Base-by-base conservation (phyloP, 2,797 vertebrate genomes). In the Tolypeutes matacus region DNA sequence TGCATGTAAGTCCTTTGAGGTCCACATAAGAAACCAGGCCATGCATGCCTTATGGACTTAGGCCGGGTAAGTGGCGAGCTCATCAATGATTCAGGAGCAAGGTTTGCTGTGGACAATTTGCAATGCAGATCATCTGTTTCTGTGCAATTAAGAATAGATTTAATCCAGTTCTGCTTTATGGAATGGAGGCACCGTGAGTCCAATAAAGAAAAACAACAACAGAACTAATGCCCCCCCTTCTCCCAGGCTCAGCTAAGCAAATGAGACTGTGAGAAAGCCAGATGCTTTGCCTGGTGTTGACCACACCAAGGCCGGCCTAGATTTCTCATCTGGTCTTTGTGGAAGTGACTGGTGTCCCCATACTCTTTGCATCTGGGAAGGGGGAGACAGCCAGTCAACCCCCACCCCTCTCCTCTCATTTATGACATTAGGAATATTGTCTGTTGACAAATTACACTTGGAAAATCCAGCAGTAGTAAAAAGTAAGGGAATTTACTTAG, bases 111-210 rank as follows among this genome's bases (percentile, higher is more conserved):
- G 89, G 65, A 94, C 86, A 58, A 60, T 95, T 89, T 92, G 62
- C 83, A 95, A 88, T 46, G 31, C 83, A 91, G 86, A 96, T 94
- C 86, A 85, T 84, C 96, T 93, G 80, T 96, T 76, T 80, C 80
- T 73, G 31, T 67, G 17, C 87, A 95, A 94, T 96, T 91, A 95
- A 46, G 72, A 89, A 29, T 91, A 89, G 80, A 87, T 69, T 87
- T 67, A 75, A 77, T 62, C 76, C 70, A 58, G 77, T 92, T 96
- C 88, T 94, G 85, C 84, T 49, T 97, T 92, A 81, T 88, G 82
- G 87, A 87, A 88, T 12, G 7, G 18, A 95, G 64, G 69, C 51
- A 39, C 73, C 82, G 21, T 25, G 92, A 87, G 64, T 80, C 77
- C 72, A 92, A 81, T 94, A 97, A 95, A 94, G 76, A 77, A 93